Evolutionary conservation across 2,797 vertebrate genomes (phyloP).

Genomic region (Eutrigla gurnardus): DNA sequence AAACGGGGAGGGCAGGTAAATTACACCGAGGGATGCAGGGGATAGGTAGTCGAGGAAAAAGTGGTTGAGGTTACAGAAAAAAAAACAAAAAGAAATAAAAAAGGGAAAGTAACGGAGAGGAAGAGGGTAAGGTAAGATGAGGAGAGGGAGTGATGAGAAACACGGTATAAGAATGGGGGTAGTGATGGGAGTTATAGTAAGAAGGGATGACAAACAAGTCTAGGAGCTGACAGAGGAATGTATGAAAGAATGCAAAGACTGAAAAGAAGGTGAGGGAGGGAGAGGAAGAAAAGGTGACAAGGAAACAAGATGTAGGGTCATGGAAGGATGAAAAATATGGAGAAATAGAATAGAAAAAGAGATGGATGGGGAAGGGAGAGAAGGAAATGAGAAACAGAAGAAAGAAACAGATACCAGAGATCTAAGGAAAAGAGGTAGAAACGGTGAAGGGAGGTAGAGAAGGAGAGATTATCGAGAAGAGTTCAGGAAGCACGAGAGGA

Average conservation of each 20-base stretch:
- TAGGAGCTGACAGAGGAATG: slow-evolving; percentile 4
- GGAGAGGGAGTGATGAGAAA: neutral
- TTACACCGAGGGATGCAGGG: slow-evolving; percentile 2
- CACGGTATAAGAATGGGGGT: neutral
- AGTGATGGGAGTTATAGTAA: neutral
- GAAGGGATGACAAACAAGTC: slow-evolving; percentile 5
- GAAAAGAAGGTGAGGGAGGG: neutral
- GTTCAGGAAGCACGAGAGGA: too few relatives aligned
- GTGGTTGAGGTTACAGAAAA: neutral
- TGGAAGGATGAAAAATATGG: neutral
- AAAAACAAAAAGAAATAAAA: neutral
- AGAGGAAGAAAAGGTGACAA: neutral
- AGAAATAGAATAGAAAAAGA: neutral
- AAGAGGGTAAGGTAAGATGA: slow-evolving; percentile 9
- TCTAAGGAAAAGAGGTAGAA: neutral
- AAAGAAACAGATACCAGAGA: neutral
- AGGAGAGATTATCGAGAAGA: too few relatives aligned
- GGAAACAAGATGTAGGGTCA: neutral
- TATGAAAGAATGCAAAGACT: neutral
- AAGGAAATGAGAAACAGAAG: neutral
- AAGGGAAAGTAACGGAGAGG: neutral
- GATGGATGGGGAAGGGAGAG: neutral
- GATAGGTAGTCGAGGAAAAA: slow-evolving; percentile 11
- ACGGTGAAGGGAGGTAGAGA: neutral
- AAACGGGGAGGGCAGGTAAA: slow-evolving; percentile 5